Conservation (phyloP, 2,797 vertebrate genomes). For the Pterois miles region DNA sequence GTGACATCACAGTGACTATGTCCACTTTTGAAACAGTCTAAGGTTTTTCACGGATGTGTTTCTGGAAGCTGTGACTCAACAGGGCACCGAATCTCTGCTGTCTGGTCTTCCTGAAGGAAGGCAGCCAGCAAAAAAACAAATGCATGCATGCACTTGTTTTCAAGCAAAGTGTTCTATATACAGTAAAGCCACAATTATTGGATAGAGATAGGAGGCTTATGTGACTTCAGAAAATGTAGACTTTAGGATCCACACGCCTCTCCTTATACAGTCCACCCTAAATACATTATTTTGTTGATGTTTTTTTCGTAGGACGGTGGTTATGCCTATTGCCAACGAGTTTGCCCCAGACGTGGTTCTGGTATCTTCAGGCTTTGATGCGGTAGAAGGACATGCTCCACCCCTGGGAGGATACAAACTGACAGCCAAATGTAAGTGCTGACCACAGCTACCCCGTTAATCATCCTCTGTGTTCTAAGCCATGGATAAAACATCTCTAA, state of each 20-base stretch:
- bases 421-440: slow-evolving; percentile 93
- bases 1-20: neutral
- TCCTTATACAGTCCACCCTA: neutral
- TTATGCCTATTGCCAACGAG: slow-evolving; percentile 96
- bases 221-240: neutral
- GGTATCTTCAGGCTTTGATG: slow-evolving; percentile 95
- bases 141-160: neutral
- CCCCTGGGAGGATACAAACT: slow-evolving; percentile 94
- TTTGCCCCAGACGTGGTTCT: slow-evolving; percentile 94
- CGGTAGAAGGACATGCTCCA: slow-evolving; percentile 92
- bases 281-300: slow-evolving; percentile 9
- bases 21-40: neutral
- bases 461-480: neutral
- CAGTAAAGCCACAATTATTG: neutral
- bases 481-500: neutral
- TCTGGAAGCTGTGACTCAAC: neutral
- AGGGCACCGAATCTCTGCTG: neutral
- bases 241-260: neutral
- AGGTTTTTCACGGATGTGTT: neutral
- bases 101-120: neutral
- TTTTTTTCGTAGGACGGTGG: slow-evolving; percentile 85
- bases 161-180: neutral
- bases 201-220: neutral
- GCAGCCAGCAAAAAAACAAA: slow-evolving; percentile 2
- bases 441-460: slow-evolving; percentile 5